Evolutionary conservation across 1,140 invertebrate species (phyloP).

Genomic region (Drosophila littoralis): DNA sequence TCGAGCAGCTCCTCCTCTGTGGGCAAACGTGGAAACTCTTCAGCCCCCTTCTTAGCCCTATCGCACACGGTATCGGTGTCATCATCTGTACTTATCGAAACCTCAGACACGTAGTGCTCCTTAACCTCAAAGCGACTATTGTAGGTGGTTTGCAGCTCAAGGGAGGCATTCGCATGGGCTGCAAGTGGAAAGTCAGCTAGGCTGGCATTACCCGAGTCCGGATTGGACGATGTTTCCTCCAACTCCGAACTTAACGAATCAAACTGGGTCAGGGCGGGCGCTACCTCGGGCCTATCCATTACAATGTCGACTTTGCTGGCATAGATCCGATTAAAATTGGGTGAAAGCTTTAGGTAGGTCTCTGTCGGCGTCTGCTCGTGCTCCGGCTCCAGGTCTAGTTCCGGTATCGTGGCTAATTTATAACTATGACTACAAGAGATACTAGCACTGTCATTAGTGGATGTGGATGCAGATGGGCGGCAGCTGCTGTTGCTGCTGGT

Average conservation of each 20-base stretch:
- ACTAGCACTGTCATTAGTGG: conserved; percentile 56
- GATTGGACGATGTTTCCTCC: conserved; percentile 79
- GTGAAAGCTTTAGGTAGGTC: conserved; percentile 59
- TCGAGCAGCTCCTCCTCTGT: conserved; percentile 71
- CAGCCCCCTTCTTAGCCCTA: not conserved
- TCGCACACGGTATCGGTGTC: conserved; percentile 30
- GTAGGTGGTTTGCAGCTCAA: conserved; percentile 60
- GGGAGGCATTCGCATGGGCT: conserved; percentile 56
- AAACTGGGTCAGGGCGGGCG: conserved; percentile 41
- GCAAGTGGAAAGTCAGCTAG: conserved; percentile 70
- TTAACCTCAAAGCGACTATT: conserved; percentile 76
- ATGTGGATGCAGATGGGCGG: conserved; percentile 27
- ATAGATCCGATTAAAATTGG: conserved; percentile 79
- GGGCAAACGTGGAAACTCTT: conserved; percentile 70
- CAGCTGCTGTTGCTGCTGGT: conserved; percentile 25
- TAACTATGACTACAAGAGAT: conserved; percentile 72
- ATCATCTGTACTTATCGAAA: conserved; percentile 55
- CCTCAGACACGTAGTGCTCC: conserved; percentile 67
- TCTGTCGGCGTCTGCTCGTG: conserved; percentile 32
- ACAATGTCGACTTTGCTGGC: conserved; percentile 75
- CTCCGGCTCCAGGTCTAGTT: conserved; percentile 52
- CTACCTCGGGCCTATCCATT: conserved; percentile 42
- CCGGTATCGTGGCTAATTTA: conserved; percentile 82
- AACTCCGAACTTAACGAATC: conserved; percentile 74
- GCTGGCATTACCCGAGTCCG: conserved; percentile 82